Evolutionary conservation across 2,888 invertebrate species (phyloP).

Genomic region (Cerastis leucographa): DNA sequence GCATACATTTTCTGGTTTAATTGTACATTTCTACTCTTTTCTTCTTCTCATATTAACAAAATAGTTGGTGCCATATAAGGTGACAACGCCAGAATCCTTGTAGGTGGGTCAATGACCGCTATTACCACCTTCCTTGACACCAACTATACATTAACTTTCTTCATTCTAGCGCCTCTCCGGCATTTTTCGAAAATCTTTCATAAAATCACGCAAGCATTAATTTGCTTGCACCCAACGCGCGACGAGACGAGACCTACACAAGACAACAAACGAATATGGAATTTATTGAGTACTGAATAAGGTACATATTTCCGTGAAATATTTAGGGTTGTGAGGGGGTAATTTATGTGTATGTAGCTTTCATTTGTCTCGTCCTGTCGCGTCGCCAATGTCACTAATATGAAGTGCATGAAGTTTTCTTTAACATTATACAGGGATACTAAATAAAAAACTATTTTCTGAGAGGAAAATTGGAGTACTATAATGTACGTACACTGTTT

Average conservation of each 20-base stretch:
- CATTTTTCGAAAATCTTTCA: constrained; percentile 28
- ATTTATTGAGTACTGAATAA: constrained; percentile 44
- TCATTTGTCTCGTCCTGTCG: constrained; percentile 30
- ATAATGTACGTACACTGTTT: too few relatives aligned
- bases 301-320: constrained; percentile 50
- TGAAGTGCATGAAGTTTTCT: constrained; percentile 1
- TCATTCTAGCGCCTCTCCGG: constrained; percentile 48
- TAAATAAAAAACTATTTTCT: background rate
- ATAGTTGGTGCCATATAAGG: background rate
- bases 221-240: constrained; percentile 45
- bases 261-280: constrained; percentile 44
- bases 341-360: constrained; percentile 35
- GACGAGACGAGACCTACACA: constrained; percentile 55
- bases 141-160: constrained; percentile 36
- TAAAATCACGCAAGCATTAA: constrained; percentile 49
- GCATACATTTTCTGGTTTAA: background rate
- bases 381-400: constrained; percentile 35
- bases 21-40: constrained; percentile 4
- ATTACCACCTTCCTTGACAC: background rate
- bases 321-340: constrained; percentile 41
- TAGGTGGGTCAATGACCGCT: background rate
- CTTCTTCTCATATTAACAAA: constrained; percentile 4
- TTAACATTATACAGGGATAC: background rate
- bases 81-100: background rate
- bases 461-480: background rate